Base-by-base conservation (phyloP, 1,140 invertebrate species). In the Saccostrea echinata region DNA sequence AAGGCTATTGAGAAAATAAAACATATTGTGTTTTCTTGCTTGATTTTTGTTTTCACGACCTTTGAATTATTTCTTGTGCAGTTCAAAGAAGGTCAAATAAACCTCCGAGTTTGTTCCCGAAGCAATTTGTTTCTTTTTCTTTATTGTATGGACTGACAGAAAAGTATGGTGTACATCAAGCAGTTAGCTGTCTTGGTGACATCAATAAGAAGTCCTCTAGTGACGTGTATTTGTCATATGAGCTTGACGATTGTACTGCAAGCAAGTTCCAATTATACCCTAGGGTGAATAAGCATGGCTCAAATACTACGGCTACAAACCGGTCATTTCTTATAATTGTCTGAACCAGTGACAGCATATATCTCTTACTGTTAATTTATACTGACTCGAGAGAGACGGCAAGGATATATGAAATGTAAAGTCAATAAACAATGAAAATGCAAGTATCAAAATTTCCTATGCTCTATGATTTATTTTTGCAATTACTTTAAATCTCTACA, bases 221-320 rank as follows among this genome's bases (percentile, higher is more conserved):
- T n/a, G 18, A n/a, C 21, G 21, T 64, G 18, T 76, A 33, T 76
- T 16, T 76, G 68, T 76, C 68, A 76, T 27, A 27, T 3, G 27
- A 76, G 24, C 68, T 21, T 64, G 57, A 43, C 21, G 24, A 64
- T 18, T 61, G n/a, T 61, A 71, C 30, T 27, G 24, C 30, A 33
- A 27, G 68, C 13, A 33, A 33, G 30, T 33, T 18, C 13, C 64
- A 76, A 76, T 76, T 76, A 76, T 76, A 76, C 68, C 68, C 68
- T 27, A 13, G 68, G 27, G 68, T 76, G 68, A 76, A 30, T 33
- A 16, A 27, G 24, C 68, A 27, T 11, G 27, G 24, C 68, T 76
- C 68, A 76, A 3, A 76, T 33, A 30, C 43, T 43, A 43, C 43
- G 43, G 9, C 43, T 43, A 9, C 43, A 43, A 43, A 43, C 24